Evolutionary conservation across 2,888 invertebrate genomes (phyloP), one percentile per base, ranked within the genome.

Genomic region (Oxyteleia sp.): DNA sequence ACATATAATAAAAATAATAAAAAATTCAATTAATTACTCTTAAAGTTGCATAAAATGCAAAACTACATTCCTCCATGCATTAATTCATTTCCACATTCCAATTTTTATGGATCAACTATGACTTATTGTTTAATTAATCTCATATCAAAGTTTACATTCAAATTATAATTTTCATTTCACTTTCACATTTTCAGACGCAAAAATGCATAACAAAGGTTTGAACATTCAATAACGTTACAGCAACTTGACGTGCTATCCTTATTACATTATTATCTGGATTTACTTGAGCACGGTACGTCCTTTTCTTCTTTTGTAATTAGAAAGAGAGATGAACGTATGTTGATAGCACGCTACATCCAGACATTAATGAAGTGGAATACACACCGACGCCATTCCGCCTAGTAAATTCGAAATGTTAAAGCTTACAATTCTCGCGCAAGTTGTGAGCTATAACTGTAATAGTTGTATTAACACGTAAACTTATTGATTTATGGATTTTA

Each of bases 321-420:
- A 78, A 78, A 78, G 61, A 69, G 69, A 78, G 78, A 78, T 78
- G 78, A 78, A 78, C 63, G 61, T 78, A 53, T 10, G 23, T 63
- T 71, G 79, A 79, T 79, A 79, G 64, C 47, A 71, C 55, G 53
- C 53, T 57, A 49, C 64, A 71, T 71, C 47, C 49, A 71, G 13
- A 64, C 47, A 79, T 79, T 79, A 79, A 79, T 79, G 79, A 79
- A 64, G 79, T 63, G 13, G 64, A 69, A 47, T 78, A n/a, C n/a
- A 63, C 41, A 61, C 32, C 20, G 59, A 59, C 23, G 76, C 38
- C 26, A 45, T 69, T 79, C 78, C 63, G 55, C 78, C 78, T 63
- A 64, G 71, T 7, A 55, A 68, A 63, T 64, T 64, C 57, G 32
- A 71, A 71, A 71, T 79, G 79, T 79, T 79, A 79, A n/a, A 74